These are phyloP conservation scores for Desmophyllum pertusum DNA, from an alignment of 92 coral and sea anemone genomes.

Conservation along the genomic window DNA sequence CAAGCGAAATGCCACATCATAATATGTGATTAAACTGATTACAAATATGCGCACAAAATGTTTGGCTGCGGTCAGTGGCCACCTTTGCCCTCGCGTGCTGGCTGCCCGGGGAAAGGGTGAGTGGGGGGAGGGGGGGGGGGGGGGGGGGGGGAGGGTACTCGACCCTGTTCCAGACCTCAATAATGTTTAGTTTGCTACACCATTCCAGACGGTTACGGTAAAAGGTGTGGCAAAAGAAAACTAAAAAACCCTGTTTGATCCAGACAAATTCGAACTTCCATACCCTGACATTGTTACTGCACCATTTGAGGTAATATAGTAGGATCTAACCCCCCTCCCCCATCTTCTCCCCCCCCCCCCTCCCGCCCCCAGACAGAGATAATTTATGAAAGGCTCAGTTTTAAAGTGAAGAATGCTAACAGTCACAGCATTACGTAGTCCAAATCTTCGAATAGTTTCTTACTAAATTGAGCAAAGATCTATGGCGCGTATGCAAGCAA, in stretches of 20 bases:
- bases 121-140: neutral
- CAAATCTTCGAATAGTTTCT: too few species aligned
- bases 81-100: constrained; percentile 10
- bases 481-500: neutral
- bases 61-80: neutral
- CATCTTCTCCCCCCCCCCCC: too few species aligned
- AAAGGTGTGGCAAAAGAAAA: too few species aligned
- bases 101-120: neutral
- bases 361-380: too few species aligned
- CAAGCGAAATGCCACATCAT: neutral
- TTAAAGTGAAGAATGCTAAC: neutral
- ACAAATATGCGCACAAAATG: neutral
- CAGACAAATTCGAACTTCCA: too few species aligned
- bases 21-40: neutral
- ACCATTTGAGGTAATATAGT: too few species aligned
- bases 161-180: neutral
- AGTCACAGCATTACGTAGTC: neutral
- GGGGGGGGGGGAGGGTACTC: neutral
- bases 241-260: too few species aligned
- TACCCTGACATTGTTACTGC: too few species aligned
- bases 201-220: neutral
- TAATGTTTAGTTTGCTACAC: neutral
- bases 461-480: neutral
- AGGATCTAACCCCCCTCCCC: too few species aligned
- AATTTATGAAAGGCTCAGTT: too few species aligned